These are phyloP conservation scores for Antheraea mylitta DNA, from an alignment of 1,140 invertebrate genomes.

Conservation along the genomic window DNA sequence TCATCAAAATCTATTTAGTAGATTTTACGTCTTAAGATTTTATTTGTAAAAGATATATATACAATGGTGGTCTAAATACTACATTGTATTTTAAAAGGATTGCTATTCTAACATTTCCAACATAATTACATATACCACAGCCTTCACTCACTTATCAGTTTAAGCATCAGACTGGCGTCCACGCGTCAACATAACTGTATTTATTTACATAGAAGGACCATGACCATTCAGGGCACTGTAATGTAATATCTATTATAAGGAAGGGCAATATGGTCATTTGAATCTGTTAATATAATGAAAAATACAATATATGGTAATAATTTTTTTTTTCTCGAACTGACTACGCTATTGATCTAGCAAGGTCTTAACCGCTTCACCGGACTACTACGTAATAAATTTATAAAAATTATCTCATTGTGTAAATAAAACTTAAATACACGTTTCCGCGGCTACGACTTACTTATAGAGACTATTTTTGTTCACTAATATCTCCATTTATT, in stretches of 20 bases:
- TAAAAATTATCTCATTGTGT: not conserved
- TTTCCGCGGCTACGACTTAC: no score
- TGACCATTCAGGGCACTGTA: not conserved
- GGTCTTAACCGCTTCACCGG: no score
- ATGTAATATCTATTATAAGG: not conserved
- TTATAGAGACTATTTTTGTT: no score
- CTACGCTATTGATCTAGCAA: no score
- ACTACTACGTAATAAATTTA: not conserved
- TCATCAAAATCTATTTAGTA: no score
- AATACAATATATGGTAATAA: no score
- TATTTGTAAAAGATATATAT: not conserved
- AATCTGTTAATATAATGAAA: not conserved
- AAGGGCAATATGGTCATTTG: not conserved
- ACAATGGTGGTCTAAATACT: not conserved
- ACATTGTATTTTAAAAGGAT: not conserved
- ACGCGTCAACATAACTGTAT: slow-evolving; percentile 10
- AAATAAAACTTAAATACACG: no score
- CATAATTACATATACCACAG: slow-evolving; percentile 8
- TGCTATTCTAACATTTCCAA: not conserved
- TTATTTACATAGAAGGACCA: slow-evolving; percentile 12
- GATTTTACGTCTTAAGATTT: no score
- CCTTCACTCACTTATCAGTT: slow-evolving; percentile 5
- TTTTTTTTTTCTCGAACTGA: no score
- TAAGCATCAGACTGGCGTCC: slow-evolving; percentile 8
- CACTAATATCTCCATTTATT: no score